A percentile compares a stretch with the other conserved stretches of the same genome.
phyloP scores from a whole-genome alignment of 2,888 invertebrate species.

The Oxyscelio sp. region DNA sequence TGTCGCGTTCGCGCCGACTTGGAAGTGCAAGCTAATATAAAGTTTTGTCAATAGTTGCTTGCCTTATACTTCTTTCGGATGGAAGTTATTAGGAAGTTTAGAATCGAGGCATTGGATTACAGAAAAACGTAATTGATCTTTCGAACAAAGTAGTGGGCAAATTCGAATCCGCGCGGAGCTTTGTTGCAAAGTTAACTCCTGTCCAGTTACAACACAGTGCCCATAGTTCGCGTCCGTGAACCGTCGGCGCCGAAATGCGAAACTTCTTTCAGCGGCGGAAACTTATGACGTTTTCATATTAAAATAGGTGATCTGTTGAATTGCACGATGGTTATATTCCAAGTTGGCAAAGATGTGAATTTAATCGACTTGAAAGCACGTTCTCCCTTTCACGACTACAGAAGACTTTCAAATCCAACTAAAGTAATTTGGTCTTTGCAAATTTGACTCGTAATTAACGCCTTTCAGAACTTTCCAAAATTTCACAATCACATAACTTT shows the following conservation, averaged over 20 bases:
- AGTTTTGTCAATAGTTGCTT: conserved; percentile 42
- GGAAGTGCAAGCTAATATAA: background rate
- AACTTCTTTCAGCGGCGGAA: conserved; percentile 28
- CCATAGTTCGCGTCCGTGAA: too few species aligned
- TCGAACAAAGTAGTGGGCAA: conserved; percentile 30
- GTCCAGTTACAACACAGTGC: too few species aligned
- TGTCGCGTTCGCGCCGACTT: background rate
- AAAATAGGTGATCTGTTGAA: conserved; percentile 45
- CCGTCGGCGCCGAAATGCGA: conserved; percentile 3
- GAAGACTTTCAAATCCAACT: conserved; percentile 36
- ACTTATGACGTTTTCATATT: conserved; percentile 54
- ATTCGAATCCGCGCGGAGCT: conserved; percentile 16
- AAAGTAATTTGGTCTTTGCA: conserved; percentile 53
- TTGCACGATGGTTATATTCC: conserved; percentile 24
- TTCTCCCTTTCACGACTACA: conserved; percentile 21
- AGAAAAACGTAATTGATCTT: conserved; percentile 49
- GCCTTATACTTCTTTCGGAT: conserved; percentile 1
- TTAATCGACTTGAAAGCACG: conserved; percentile 64
- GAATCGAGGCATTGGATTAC: conserved; percentile 31
- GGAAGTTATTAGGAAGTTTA: conserved; percentile 26
- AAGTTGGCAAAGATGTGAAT: conserved; percentile 34
- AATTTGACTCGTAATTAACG: conserved; percentile 60
- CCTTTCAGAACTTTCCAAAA: conserved; percentile 59
- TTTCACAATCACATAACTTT: conserved; percentile 42
- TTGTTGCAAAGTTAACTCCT: conserved; percentile 54